These are phyloP conservation scores for Diplodus puntazzo DNA, from an alignment of 2,797 vertebrate species.

Conservation along the genomic window DNA sequence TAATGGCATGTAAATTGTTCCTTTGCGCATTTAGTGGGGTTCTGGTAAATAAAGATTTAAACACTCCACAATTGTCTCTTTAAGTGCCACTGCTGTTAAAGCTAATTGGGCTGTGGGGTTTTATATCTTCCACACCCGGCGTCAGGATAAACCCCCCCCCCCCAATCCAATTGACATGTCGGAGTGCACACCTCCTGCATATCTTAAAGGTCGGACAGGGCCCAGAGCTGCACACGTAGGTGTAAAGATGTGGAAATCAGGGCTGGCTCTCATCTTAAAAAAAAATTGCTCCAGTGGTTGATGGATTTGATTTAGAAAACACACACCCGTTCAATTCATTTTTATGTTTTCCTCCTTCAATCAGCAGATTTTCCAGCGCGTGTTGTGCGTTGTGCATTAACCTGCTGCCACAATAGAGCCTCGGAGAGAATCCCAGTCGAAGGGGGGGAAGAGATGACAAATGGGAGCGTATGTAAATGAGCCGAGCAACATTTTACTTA, in stretches of 20 bases:
- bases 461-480: slow-evolving; percentile 81
- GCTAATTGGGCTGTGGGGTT: slow-evolving; percentile 91
- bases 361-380: slow-evolving; percentile 8
- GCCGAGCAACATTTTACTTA: slow-evolving; percentile 79
- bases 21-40: slow-evolving; percentile 90
- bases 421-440: slow-evolving; percentile 38
- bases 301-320: slow-evolving; percentile 5
- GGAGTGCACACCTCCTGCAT: slow-evolving; percentile 58
- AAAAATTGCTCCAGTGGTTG: background rate
- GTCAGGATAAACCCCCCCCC: slow-evolving; percentile 78
- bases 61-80: slow-evolving; percentile 92
- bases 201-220: slow-evolving; percentile 37
- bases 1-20: slow-evolving; percentile 98
- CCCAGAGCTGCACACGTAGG: slow-evolving; percentile 6
- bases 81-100: slow-evolving; percentile 94
- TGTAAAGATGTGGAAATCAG: background rate
- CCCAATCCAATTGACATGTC: slow-evolving; percentile 50
- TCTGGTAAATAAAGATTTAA: slow-evolving; percentile 97
- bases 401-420: slow-evolving; percentile 37
- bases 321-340: background rate
- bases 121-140: slow-evolving; percentile 86
- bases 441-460: slow-evolving; percentile 72
- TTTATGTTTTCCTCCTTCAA: background rate
- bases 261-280: slow-evolving; percentile 2
- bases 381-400: slow-evolving; percentile 23